Conservation (phyloP, 2,797 vertebrate species). For the Apogon talboti region DNA sequence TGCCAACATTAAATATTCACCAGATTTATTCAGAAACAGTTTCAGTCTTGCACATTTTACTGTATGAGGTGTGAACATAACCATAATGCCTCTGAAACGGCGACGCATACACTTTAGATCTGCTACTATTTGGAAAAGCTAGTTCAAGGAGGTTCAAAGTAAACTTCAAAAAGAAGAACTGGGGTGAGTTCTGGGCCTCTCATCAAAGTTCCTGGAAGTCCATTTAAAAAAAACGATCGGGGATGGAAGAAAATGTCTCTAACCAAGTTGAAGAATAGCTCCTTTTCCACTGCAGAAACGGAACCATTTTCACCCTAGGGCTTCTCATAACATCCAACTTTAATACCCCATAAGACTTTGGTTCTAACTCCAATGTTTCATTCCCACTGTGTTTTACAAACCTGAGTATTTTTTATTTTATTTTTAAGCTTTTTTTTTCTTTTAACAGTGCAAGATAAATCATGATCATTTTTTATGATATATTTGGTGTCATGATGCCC, state of each 20-base stretch:
- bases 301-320: too few species aligned
- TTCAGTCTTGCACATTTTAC: background rate
- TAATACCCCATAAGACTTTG: too few species aligned
- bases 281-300: too few species aligned
- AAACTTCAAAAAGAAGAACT: background rate
- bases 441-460: too few species aligned
- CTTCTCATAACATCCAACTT: too few species aligned
- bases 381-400: too few species aligned
- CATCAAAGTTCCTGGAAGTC: constrained; percentile 6
- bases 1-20: background rate
- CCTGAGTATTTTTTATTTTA: too few species aligned
- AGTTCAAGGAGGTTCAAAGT: background rate
- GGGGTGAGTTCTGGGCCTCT: background rate
- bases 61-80: constrained; percentile 4
- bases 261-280: background rate
- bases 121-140: background rate
- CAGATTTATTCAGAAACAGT: constrained; percentile 13
- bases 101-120: background rate
- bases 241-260: background rate
- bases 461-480: too few species aligned
- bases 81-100: background rate
- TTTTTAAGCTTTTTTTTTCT: too few species aligned
- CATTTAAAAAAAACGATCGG: constrained; percentile 9
- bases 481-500: too few species aligned
- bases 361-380: too few species aligned